A percentile compares a stretch with the other conserved stretches of the same genome.
Evolutionary conservation across 2,888 invertebrate species (phyloP).

Genomic region (Argyra leucocephala): DNA sequence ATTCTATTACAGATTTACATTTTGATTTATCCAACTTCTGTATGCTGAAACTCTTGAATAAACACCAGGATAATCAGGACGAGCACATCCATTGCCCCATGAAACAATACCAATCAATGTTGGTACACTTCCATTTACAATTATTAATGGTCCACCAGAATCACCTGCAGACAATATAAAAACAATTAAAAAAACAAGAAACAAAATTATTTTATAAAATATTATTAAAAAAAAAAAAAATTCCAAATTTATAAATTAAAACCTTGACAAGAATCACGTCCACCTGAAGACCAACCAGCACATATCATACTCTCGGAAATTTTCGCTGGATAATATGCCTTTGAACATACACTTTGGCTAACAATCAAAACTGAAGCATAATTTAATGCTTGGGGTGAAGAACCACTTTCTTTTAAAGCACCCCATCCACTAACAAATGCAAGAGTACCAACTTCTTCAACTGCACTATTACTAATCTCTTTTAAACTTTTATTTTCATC

Average conservation of each 20-base stretch:
- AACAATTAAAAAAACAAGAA: neutral
- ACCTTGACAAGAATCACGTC: slow-evolving; percentile 21
- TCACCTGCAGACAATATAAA: slow-evolving; percentile 14
- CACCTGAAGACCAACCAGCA: slow-evolving; percentile 45
- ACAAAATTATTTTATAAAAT: neutral
- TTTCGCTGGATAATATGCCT: neutral
- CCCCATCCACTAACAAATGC: slow-evolving; percentile 15
- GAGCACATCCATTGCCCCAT: slow-evolving; percentile 19
- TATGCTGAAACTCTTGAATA: slow-evolving; percentile 15
- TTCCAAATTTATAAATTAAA: too few relatives aligned
- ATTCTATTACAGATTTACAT: neutral
- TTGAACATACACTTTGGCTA: neutral
- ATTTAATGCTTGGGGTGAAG: neutral
- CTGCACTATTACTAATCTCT: neutral
- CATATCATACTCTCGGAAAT: slow-evolving; percentile 36
- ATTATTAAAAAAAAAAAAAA: too few relatives aligned
- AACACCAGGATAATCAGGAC: slow-evolving; percentile 17
- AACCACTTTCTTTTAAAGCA: slow-evolving; percentile 4
- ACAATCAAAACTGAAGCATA: slow-evolving; percentile 10
- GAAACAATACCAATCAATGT: slow-evolving; percentile 19
- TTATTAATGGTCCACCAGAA: slow-evolving; percentile 20
- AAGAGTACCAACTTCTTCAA: neutral
- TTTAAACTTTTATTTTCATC: neutral
- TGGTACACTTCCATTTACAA: neutral
- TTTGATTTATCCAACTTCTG: slow-evolving; percentile 16